Conservation (phyloP, 2,888 invertebrate genomes). For the Brassicogethes aeneus region DNA sequence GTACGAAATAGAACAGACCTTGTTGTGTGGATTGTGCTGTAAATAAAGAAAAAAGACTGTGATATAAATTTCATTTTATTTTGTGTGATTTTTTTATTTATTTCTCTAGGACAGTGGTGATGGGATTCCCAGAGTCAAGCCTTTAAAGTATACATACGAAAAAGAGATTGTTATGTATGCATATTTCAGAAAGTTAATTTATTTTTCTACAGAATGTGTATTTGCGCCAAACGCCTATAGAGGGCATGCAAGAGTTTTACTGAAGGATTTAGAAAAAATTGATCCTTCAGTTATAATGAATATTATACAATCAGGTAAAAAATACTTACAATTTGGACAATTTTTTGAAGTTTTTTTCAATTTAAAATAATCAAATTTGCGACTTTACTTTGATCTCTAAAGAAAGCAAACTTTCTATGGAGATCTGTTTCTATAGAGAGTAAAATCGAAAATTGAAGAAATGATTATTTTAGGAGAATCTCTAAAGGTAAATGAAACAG, state of each 20-base stretch:
- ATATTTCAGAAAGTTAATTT: constrained; percentile 88
- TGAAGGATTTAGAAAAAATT: constrained; percentile 93
- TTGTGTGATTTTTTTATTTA: not conserved
- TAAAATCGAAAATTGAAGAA: no score
- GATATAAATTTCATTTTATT: not conserved
- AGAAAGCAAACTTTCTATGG: no score
- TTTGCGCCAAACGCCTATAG: constrained; percentile 98
- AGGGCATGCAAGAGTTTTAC: constrained; percentile 79
- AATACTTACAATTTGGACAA: no score
- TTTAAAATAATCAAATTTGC: no score
- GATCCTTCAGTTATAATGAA: constrained; percentile 88
- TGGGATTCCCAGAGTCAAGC: constrained; percentile 85
- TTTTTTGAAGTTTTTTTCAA: no score
- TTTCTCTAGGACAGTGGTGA: constrained; percentile 61
- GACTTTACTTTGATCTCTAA: no score
- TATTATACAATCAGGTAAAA: constrained; percentile 76
- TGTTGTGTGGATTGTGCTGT: not conserved
- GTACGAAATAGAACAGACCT: no score
- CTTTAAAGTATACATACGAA: constrained; percentile 95
- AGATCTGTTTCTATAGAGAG: no score
- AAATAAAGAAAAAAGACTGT: not conserved
- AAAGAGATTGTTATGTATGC: constrained; percentile 99
- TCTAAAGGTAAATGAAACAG: constrained; percentile 70
- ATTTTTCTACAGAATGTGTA: constrained; percentile 98
- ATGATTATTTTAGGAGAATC: constrained; percentile 73